Conservation (phyloP, 1,140 invertebrate genomes). For the Aphaenogaster rudis region DNA sequence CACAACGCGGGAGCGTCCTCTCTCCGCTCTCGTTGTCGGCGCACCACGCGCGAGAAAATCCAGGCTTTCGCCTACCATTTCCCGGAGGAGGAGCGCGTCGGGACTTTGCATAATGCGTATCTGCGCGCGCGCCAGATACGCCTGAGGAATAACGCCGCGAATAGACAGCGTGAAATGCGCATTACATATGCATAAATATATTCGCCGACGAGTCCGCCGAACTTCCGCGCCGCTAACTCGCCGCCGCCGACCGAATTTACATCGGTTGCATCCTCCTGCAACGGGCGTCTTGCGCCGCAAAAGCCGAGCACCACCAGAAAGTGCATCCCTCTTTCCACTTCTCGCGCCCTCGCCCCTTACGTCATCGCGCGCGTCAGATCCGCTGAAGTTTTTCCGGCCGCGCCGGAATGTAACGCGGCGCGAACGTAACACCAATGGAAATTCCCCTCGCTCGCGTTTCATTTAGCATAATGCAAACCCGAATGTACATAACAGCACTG, state of each 20-base stretch:
- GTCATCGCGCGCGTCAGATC: not conserved
- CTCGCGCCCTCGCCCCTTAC: not conserved
- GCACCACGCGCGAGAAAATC: constrained; percentile 60
- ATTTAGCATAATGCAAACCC: constrained; percentile 22
- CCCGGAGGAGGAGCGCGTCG: constrained; percentile 4
- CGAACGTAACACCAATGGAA: constrained; percentile 6
- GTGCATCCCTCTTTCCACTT: not conserved
- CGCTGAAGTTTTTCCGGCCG: constrained; percentile 7
- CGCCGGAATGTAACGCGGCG: not conserved
- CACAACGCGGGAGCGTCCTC: not conserved
- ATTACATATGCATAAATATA: constrained; percentile 68
- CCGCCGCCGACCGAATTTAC: constrained; percentile 44
- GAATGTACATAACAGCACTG: not conserved
- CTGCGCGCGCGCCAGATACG: constrained; percentile 2
- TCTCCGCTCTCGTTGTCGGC: constrained; percentile 2
- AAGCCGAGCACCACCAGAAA: not conserved
- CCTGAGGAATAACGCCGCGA: constrained; percentile 61
- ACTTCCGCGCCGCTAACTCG: constrained; percentile 31
- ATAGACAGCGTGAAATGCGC: constrained; percentile 54
- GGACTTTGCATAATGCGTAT: constrained; percentile 66
- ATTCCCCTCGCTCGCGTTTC: not conserved
- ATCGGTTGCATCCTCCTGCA: not conserved
- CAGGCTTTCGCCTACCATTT: constrained; percentile 63
- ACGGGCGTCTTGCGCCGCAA: not conserved
- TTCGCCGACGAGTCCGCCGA: constrained; percentile 27